Base-by-base conservation (phyloP, 2,797 vertebrate genomes). In the Semotilus atromaculatus region DNA sequence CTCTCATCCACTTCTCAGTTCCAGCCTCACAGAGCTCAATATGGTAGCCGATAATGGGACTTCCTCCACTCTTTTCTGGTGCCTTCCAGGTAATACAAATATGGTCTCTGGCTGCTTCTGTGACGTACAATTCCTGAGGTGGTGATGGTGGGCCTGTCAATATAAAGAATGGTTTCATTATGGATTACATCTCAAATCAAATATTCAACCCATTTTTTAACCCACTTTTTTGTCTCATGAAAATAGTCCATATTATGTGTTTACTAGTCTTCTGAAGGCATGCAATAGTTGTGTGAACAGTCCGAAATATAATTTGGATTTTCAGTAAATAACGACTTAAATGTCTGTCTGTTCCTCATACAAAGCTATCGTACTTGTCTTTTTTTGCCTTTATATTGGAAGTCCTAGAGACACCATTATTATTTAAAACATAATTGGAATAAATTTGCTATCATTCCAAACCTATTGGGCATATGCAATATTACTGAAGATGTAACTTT, bases 1-100 rank as follows among this genome's bases (percentile, higher is more conserved):
- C 94, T 88, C 97, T 94, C 98, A 99, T 99, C 98, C 98, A 99
- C 90, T 99, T 99, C 91, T 98, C 97, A 7, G 98, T 99, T 82
- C 98, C 98, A 7, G 96, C 96, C 90, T 97, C 97, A 1, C 97
- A 98, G 93, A 99, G 96, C 93, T 99, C 98, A 68, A 99, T 94
- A 89, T 99, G 96, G 92, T 99, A 99, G 66, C 98, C 98, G 58
- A 94, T 95, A 86, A 99, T 94, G 55, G 96, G 96, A 88, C 96
- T 96, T 87, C 98, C 98, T 6, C 98, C 98, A 68, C 97, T 96
- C 87, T 95, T 97, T 90, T 95, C 96, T 40, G 98, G 97, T 78
- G 97, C 95, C 85, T 98, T 99, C 98, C 98, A 99, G 86, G 95
- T 94, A 87, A 99, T 97, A 78, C 95, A 95, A 87, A 99, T 96